phyloP scores from a whole-genome alignment of 1,140 invertebrate genomes.

The Drosophila virilis region DNA sequence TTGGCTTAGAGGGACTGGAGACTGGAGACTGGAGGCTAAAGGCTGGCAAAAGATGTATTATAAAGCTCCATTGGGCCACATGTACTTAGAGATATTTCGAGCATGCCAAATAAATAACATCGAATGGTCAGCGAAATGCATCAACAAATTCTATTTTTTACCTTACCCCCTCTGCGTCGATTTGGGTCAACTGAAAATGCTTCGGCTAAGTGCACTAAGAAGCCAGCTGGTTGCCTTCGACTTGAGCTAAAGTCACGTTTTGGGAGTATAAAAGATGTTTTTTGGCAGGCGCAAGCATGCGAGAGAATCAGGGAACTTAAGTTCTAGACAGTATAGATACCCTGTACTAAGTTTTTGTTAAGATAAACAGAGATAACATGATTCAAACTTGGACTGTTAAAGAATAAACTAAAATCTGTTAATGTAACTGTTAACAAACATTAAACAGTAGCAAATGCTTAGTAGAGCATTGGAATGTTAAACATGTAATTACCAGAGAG shows the following conservation, averaged over 20 bases:
- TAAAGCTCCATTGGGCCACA: slow-evolving; percentile 23
- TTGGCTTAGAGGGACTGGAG: slow-evolving; percentile 24
- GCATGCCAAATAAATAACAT: slow-evolving; percentile 45
- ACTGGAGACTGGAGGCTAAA: background rate
- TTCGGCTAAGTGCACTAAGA: slow-evolving; percentile 38
- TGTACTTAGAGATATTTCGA: slow-evolving; percentile 34
- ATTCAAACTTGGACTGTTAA: too few relatives aligned
- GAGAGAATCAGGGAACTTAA: background rate
- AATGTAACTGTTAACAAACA: too few relatives aligned
- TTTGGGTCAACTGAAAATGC: slow-evolving; percentile 37
- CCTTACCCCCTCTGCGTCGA: background rate
- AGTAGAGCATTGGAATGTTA: too few relatives aligned
- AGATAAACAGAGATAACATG: too few relatives aligned
- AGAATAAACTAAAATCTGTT: too few relatives aligned
- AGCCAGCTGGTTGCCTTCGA: slow-evolving; percentile 7
- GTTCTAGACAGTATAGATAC: background rate
- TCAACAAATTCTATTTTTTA: background rate
- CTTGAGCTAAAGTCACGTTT: slow-evolving; percentile 30
- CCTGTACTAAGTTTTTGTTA: background rate
- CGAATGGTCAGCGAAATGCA: slow-evolving; percentile 29
- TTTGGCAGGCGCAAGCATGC: background rate
- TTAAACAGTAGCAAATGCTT: too few relatives aligned
- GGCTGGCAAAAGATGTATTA: slow-evolving; percentile 21
- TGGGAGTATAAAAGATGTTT: background rate
- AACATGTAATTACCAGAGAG: too few relatives aligned